phyloP scores from a whole-genome alignment of 2,797 vertebrate species.

The Decapterus maruadsi region DNA sequence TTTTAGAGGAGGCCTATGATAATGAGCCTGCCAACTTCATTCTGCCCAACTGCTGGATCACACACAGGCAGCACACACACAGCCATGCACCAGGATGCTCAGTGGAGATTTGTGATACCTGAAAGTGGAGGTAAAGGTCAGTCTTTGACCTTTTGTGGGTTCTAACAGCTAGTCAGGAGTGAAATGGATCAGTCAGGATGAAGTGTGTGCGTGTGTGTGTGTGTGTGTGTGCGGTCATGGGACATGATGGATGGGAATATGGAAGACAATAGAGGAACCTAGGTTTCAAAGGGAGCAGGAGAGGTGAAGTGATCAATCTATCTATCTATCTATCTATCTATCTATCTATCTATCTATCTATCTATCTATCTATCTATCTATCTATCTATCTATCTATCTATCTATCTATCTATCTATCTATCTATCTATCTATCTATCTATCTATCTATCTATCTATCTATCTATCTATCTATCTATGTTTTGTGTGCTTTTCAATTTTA shows the following conservation, averaged over 20 bases:
- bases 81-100: constrained; percentile 50
- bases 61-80: constrained; percentile 8
- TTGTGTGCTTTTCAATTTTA: too few species aligned
- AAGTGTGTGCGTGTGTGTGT: background rate
- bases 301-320: background rate
- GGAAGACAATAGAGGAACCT: constrained; percentile 2
- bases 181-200: constrained; percentile 71
- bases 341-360: too few species aligned
- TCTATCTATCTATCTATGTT: too few species aligned
- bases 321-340: too few species aligned
- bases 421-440: too few species aligned
- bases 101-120: constrained; percentile 74
- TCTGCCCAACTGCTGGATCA: constrained; percentile 63
- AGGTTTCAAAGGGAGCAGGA: constrained; percentile 39
- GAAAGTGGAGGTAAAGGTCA: constrained; percentile 78
- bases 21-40: constrained; percentile 72
- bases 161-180: constrained; percentile 61
- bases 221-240: constrained; percentile 2
- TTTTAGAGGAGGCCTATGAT: constrained; percentile 66
- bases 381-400: too few species aligned
- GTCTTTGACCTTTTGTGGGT: constrained; percentile 75
- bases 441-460: too few species aligned
- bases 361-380: too few species aligned
- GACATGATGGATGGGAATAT: constrained; percentile 33
- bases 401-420: too few species aligned